Percentiles rank a stretch among this genome's conserved stretches.
Evolutionary conservation across 2,888 invertebrate species (phyloP).

Genomic region (Dryobotodes eremita): DNA sequence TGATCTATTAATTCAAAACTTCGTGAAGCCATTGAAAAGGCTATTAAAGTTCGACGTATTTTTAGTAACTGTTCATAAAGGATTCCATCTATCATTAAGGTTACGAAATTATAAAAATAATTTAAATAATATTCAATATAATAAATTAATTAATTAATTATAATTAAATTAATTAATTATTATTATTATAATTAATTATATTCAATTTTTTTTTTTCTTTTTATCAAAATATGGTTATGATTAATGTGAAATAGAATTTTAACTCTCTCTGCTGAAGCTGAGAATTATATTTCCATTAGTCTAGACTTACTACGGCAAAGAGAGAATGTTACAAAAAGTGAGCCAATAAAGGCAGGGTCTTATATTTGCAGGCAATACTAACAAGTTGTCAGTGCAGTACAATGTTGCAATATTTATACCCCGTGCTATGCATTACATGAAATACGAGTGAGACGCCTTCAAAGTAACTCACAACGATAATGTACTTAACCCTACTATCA

Average conservation of each 20-base stretch:
- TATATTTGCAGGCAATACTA: conserved; percentile 44
- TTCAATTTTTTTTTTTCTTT: no score
- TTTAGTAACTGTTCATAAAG: not conserved
- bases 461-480: conserved; percentile 38
- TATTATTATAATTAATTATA: no score
- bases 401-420: conserved; percentile 49
- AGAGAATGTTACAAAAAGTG: conserved; percentile 44
- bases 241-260: not conserved
- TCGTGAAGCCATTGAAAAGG: conserved; percentile 8
- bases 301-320: not conserved
- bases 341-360: conserved; percentile 29
- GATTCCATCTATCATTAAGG: not conserved
- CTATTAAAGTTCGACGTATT: not conserved
- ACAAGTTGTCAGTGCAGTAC: conserved; percentile 40
- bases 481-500: conserved; percentile 24
- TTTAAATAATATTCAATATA: no score
- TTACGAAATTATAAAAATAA: not conserved
- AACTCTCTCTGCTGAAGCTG: not conserved
- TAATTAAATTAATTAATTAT: no score
- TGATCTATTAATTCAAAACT: not conserved
- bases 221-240: not conserved
- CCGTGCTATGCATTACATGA: conserved; percentile 44
- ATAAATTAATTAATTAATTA: no score
- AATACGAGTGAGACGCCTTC: conserved; percentile 29
- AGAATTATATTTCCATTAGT: not conserved